Conservation (phyloP, 2,113 vertebrate species). For the Seriola dumerili region DNA sequence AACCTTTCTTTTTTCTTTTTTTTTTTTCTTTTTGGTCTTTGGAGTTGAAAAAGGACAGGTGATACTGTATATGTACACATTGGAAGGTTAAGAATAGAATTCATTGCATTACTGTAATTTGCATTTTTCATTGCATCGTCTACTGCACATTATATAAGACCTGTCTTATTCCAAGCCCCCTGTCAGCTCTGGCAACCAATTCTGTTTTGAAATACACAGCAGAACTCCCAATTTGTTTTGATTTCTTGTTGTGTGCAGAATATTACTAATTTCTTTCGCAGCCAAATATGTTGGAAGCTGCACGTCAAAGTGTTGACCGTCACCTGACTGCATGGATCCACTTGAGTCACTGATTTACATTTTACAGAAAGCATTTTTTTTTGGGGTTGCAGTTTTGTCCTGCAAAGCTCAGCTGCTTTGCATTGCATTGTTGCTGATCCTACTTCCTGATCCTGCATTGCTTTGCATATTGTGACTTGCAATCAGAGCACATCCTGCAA, state of each 20-base stretch:
- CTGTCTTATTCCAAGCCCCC: constrained; percentile 1
- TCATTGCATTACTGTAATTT: background rate
- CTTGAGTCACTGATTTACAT: constrained; percentile 8
- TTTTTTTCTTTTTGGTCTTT: background rate
- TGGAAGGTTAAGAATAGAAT: background rate
- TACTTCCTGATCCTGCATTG: constrained; percentile 28
- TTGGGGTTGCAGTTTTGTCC: constrained; percentile 11
- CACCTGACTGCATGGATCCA: background rate
- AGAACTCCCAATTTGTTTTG: background rate
- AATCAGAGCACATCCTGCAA: constrained; percentile 31
- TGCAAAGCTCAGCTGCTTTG: constrained; percentile 25
- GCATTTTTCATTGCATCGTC: background rate
- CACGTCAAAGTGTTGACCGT: background rate
- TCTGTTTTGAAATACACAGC: constrained; percentile 1
- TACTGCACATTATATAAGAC: constrained; percentile 19
- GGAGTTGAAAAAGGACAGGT: constrained; percentile 13
- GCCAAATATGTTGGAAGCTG: background rate
- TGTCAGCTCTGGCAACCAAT: background rate
- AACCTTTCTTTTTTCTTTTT: constrained; percentile 33
- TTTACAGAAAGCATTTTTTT: background rate
- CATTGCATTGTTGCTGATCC: constrained; percentile 32
- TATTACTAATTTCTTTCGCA: background rate
- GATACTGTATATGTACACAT: background rate
- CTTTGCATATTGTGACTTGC: constrained; percentile 11
- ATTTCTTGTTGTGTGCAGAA: background rate